phyloP scores from a whole-genome alignment of 2,888 invertebrate species.

The Sipunculus nudus region DNA sequence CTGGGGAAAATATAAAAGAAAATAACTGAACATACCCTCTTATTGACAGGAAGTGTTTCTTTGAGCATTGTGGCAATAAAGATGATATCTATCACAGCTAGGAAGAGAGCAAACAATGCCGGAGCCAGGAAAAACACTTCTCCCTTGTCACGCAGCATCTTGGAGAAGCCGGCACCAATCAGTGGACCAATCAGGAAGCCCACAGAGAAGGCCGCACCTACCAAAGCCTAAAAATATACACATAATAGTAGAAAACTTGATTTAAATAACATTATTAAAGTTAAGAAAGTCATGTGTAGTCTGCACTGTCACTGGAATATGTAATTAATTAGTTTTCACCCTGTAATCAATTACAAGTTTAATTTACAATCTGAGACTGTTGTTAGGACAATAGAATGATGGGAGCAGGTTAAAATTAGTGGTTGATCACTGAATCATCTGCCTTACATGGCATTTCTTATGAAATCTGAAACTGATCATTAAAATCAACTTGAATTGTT shows the following conservation, averaged over 20 bases:
- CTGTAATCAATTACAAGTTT: no score
- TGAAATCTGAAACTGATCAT: no score
- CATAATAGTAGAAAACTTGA: not conserved
- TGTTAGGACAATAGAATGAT: no score
- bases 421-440: no score
- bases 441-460: no score
- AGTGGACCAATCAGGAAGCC: slow-evolving; percentile 97
- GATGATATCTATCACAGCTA: slow-evolving; percentile 81
- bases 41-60: slow-evolving; percentile 83
- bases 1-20: not conserved
- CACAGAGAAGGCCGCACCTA: slow-evolving; percentile 96
- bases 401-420: no score
- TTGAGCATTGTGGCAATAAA: slow-evolving; percentile 79
- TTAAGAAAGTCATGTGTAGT: no score
- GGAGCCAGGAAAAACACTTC: slow-evolving; percentile 81
- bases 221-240: slow-evolving; percentile 82
- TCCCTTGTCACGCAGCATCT: slow-evolving; percentile 55
- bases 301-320: no score
- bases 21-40: slow-evolving; percentile 57
- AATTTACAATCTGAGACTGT: no score
- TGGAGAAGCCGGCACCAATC: slow-evolving; percentile 78
- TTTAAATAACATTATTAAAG: slow-evolving; percentile 6
- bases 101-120: slow-evolving; percentile 71
- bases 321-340: no score
- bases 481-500: no score